Evolutionary conservation across 1,140 invertebrate species (phyloP), one percentile per base, ranked within the genome.

Genomic region (Drosophila ficusphila): DNA sequence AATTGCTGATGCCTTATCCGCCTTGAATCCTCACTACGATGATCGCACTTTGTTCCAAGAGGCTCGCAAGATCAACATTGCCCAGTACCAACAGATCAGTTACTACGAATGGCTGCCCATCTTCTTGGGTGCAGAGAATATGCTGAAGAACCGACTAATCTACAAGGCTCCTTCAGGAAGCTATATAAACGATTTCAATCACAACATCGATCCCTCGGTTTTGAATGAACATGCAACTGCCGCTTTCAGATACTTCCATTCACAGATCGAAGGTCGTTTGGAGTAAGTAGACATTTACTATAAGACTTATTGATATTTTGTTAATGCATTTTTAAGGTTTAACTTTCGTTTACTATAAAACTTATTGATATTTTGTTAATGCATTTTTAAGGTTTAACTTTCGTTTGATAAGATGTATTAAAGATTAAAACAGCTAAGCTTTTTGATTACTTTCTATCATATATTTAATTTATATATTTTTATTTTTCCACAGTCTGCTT

Each of bases 31-130:
- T 0, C 95, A 96, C 68, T 98, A 97, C 96, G 93, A 94, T 60
- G 97, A 98, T 82, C 97, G 98, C 90, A 96, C 93, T 0, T 90
- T 96, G 2, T 98, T 95, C 92, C 97, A 99, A 91, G 97, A 98
- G 92, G 93, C 96, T 0, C 93, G 97, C 54, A 94, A 95, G 67
- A 97, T 98, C 44, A 92, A 93, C 51, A 95, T 95, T 34, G 97
- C 96, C 1, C 93, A 96, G 83, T 93, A 96, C 81, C 96, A 98
- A 91, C 94, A 97, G n/a, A 96, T 98, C 27, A 94, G 95, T 21
- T 98, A 97, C 81, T 96, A 96, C 70, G 97, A 98, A 91, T 97
- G 95, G 93, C 90, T 98, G 9, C 97, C 97, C 3, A 95, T 96
- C 48, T 94, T 98, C 49, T 92, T 96, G 38, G 95, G 95, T 5